Evolutionary conservation across 2,888 invertebrate species (phyloP).

Genomic region (Desoria tigrina): DNA sequence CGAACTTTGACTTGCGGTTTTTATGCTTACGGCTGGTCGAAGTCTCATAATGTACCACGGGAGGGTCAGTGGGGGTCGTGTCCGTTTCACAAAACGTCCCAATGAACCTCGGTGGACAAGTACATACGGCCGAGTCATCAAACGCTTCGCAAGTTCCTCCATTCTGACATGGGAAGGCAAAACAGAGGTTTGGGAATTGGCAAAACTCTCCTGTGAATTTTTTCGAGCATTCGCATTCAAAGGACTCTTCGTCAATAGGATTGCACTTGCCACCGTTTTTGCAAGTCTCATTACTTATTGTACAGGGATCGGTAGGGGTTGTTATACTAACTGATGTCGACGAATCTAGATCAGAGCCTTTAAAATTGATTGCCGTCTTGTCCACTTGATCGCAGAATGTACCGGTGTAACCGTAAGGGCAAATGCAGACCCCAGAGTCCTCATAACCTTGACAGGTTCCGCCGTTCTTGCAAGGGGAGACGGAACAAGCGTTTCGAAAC

Average conservation of each 20-base stretch:
- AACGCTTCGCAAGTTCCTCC: conserved; percentile 12
- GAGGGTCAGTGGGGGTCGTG: not conserved
- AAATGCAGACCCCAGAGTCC: conserved; percentile 5
- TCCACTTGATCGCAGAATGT: conserved; percentile 7
- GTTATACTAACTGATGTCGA: not conserved
- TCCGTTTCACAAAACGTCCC: conserved; percentile 10
- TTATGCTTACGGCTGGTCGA: not conserved
- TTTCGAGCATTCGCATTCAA: conserved; percentile 14
- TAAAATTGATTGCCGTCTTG: not conserved
- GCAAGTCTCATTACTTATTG: not conserved
- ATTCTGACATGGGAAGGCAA: conserved; percentile 9
- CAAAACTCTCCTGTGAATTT: conserved; percentile 17
- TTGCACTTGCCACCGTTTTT: conserved; percentile 16
- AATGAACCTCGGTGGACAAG: not conserved
- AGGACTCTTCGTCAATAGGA: not conserved
- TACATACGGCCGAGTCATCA: not conserved
- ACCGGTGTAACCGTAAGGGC: conserved; percentile 8
- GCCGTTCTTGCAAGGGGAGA: conserved; percentile 21
- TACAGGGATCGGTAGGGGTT: not conserved
- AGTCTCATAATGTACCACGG: no score
- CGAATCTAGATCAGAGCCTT: not conserved
- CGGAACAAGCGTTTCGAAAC: conserved; percentile 10
- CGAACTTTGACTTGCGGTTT: not conserved
- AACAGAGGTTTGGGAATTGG: conserved; percentile 13
- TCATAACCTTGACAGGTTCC: conserved; percentile 9